A percentile compares a stretch with the other conserved stretches of the same genome.
phyloP scores from a whole-genome alignment of 2,113 vertebrate species.

The Spizaetus ornatus region DNA sequence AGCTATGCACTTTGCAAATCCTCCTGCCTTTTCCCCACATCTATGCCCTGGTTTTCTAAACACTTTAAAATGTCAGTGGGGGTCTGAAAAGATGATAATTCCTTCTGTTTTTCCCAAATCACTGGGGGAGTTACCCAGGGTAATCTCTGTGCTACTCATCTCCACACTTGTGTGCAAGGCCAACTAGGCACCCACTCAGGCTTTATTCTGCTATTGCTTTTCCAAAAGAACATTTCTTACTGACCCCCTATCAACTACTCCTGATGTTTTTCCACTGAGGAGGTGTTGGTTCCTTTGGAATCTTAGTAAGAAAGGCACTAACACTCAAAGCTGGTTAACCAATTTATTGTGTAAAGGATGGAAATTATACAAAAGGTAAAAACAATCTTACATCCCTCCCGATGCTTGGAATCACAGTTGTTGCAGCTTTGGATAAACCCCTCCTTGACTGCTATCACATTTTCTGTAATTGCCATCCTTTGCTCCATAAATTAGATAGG shows the following conservation, averaged over 20 bases:
- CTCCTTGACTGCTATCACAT: neutral
- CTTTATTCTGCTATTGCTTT: neutral
- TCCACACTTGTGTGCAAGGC: neutral
- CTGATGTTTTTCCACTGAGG: neutral
- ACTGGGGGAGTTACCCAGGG: neutral
- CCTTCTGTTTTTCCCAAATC: neutral
- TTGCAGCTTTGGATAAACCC: neutral
- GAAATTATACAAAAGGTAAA: neutral
- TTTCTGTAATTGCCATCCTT: neutral
- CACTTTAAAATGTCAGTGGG: neutral
- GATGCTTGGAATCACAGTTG: neutral
- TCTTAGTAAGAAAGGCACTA: neutral
- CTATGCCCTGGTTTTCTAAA: neutral
- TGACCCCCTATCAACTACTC: neutral
- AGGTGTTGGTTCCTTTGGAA: neutral
- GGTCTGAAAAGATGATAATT: neutral
- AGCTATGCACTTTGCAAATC: neutral
- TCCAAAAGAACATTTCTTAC: neutral
- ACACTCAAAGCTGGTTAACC: neutral
- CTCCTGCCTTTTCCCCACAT: neutral
- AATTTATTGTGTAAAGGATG: neutral
- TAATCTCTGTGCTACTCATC: neutral
- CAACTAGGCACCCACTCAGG: neutral
- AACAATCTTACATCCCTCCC: neutral
- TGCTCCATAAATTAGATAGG: neutral